Evolutionary conservation across 2,113 vertebrate species (phyloP).

Genomic region (Percina caprodes): DNA sequence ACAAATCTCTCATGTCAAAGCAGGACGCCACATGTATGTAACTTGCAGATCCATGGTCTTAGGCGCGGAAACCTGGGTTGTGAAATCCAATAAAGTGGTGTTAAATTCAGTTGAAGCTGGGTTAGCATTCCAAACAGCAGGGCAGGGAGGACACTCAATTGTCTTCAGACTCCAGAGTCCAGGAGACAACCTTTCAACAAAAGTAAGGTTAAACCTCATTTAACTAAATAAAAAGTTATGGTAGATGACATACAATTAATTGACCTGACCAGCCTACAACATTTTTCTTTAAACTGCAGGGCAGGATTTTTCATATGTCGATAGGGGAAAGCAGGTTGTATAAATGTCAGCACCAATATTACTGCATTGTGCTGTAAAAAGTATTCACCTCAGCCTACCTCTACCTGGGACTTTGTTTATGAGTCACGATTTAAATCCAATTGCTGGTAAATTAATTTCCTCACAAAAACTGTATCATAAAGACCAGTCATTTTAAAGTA

Average conservation of each 20-base stretch:
- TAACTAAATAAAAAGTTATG: too few relatives aligned
- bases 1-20: not conserved
- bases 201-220: not conserved
- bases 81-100: not conserved
- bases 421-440: not conserved
- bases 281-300: not conserved
- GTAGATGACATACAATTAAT: not conserved
- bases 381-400: not conserved
- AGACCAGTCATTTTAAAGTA: too few relatives aligned
- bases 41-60: not conserved
- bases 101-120: conserved; percentile 36
- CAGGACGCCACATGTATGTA: not conserved
- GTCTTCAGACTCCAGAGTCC: conserved; percentile 24
- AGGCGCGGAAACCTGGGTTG: not conserved
- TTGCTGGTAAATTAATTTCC: not conserved
- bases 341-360: not conserved
- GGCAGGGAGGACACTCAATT: not conserved
- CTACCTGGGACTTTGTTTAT: not conserved
- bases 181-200: conserved; percentile 3
- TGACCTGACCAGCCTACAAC: not conserved
- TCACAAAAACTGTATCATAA: not conserved
- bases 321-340: not conserved
- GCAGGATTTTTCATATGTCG: too few relatives aligned
- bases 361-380: not conserved
- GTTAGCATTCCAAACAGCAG: conserved; percentile 23